These are phyloP conservation scores for Sebastes taczanowskii DNA, from an alignment of 2,797 vertebrate genomes.

Conservation along the genomic window DNA sequence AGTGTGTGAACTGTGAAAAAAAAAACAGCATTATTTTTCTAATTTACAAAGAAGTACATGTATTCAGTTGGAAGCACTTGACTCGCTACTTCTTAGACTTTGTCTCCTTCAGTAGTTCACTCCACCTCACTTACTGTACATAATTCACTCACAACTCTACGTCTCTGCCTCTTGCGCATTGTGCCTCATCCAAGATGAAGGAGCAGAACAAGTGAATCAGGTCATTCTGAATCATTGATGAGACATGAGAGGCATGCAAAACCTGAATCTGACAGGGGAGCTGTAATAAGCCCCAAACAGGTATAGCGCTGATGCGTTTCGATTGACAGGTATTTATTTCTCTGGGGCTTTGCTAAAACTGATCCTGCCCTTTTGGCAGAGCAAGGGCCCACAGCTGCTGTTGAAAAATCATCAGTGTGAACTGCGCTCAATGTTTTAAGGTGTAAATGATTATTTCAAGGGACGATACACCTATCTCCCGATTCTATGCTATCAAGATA, in stretches of 20 bases:
- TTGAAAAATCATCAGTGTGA: background rate
- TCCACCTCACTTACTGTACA: conserved; percentile 32
- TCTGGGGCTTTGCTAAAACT: conserved; percentile 57
- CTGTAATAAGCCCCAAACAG: conserved; percentile 46
- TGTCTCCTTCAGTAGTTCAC: conserved; percentile 36
- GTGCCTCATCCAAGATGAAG: conserved; percentile 57
- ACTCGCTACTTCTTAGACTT: conserved; percentile 16
- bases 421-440: background rate
- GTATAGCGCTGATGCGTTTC: conserved; percentile 39
- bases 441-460: background rate
- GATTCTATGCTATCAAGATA: no score
- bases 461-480: no score
- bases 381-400: background rate
- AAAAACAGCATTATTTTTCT: conserved; percentile 48
- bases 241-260: conserved; percentile 51
- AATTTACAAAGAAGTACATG: conserved; percentile 63
- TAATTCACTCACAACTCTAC: conserved; percentile 28
- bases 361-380: conserved; percentile 46
- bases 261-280: conserved; percentile 41
- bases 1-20: conserved; percentile 48
- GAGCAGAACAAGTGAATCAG: conserved; percentile 55
- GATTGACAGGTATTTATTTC: conserved; percentile 68
- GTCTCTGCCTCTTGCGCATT: conserved; percentile 25
- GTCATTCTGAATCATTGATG: conserved; percentile 68
- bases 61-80: conserved; percentile 35